Conservation (phyloP, 2,113 vertebrate genomes). For the Lophochroa leadbeateri region DNA sequence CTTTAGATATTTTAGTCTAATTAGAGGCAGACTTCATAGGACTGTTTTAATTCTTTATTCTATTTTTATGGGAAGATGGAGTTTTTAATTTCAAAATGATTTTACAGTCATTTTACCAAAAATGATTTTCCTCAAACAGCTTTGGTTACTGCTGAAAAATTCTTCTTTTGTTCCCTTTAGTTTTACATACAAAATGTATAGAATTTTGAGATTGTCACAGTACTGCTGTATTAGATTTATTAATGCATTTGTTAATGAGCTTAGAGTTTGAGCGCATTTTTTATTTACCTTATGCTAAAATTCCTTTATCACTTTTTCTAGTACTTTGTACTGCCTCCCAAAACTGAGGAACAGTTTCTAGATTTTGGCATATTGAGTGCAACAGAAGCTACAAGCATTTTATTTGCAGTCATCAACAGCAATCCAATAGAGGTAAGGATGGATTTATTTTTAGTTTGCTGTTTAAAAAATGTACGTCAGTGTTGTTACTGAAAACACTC, state of each 20-base stretch:
- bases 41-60: background rate
- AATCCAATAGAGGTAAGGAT: conserved; percentile 94
- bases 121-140: background rate
- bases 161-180: background rate
- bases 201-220: background rate
- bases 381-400: conserved; percentile 88
- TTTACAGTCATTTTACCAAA: background rate
- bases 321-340: conserved; percentile 90
- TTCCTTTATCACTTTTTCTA: conserved; percentile 63
- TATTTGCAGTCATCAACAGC: conserved; percentile 93
- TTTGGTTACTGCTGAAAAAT: background rate
- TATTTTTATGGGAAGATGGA: background rate
- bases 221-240: background rate
- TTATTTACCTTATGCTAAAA: background rate
- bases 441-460: conserved; percentile 5
- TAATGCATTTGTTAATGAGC: background rate
- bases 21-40: background rate
- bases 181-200: background rate
- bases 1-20: background rate
- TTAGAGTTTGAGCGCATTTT: background rate
- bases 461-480: background rate
- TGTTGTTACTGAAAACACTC: conserved; percentile 23
- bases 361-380: conserved; percentile 96
- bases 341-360: conserved; percentile 86
- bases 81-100: background rate